Base-by-base conservation (phyloP, 30 jellyfish, hydroid and myxozoan species). In the Aurelia sp. region DNA sequence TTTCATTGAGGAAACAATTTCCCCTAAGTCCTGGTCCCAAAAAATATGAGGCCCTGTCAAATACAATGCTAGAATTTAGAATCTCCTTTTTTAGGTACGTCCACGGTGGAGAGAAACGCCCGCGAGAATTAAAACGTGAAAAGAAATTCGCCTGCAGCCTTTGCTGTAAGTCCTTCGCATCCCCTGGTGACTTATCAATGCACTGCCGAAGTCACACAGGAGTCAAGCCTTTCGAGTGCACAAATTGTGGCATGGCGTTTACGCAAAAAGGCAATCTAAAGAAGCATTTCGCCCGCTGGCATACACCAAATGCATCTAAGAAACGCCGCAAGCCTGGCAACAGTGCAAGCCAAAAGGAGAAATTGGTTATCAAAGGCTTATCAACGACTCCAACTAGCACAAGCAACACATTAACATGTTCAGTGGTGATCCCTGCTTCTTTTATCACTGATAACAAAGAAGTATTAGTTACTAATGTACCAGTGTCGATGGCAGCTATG, bases 181-280 rank as follows among this genome's bases (percentile, higher is more conserved):
- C 91, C 16, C 80, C 91, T 16, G 91, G 91, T 20, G 96, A 88
- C 60, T 18, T 78, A 30, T 76, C 91, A 16, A 76, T 68, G 85
- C 96, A 88, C 22, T 81, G 96, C 33, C 91, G 91, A 30, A 84
- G 60, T 21, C 96, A 88, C 67, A 63, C 91, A 24, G 91, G 91
- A 1, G 61, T 72, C 21, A 88, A 88, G 59, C 96, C 96, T 7
- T 78, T 67, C 38, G 86, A 78, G 66, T 88, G 96, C 78, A 75
- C 85, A 13, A 74, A 88, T 22, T 88, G 96, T 78, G 96, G 91
- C n/a, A 88, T 88, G 96, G 91, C 96, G 3, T 88, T 88, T 63
- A 69, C 87, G 0, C 96, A 88, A 74, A 67, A 70, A 50, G 96
- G 96, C 30, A 88, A 88, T 65, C 52, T 88, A 38, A 88, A 78